Conservation (phyloP, 2,888 invertebrate species). For the Caenorhabditis doughertyi region DNA sequence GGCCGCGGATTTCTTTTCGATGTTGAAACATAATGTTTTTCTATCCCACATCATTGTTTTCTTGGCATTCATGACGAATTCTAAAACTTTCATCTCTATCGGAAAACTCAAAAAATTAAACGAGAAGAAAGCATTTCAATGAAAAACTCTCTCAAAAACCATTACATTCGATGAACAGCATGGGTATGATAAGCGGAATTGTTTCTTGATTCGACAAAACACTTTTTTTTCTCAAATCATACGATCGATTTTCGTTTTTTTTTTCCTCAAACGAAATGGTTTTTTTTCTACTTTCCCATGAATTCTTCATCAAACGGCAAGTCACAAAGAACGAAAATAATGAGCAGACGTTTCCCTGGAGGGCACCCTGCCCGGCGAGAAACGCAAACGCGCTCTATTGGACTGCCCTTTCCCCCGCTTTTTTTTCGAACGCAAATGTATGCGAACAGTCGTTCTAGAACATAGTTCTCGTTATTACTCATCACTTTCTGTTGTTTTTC, state of each 20-base stretch:
- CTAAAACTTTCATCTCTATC: background rate
- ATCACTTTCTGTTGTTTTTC: too few relatives aligned
- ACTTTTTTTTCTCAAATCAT: background rate
- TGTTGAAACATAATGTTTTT: too few relatives aligned
- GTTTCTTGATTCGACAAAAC: slow-evolving; percentile 2
- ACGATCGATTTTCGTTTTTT: background rate
- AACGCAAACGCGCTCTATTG: slow-evolving; percentile 43
- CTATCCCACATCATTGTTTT: too few relatives aligned
- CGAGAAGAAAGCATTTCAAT: slow-evolving; percentile 1
- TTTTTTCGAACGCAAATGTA: slow-evolving; percentile 1
- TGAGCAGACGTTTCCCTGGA: too few relatives aligned
- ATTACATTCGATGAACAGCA: background rate
- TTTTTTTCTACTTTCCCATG: slow-evolving; percentile 2
- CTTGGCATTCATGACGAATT: too few relatives aligned
- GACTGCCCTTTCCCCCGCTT: background rate
- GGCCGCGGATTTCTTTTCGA: background rate
- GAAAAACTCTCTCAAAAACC: background rate
- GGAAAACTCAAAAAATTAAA: background rate
- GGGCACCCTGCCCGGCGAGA: background rate
- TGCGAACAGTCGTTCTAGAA: slow-evolving; percentile 24
- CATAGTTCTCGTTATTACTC: too few relatives aligned
- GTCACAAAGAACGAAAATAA: background rate
- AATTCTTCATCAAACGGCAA: background rate
- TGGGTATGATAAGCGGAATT: slow-evolving; percentile 21
- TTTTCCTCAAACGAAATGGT: background rate